Percentiles rank a stretch among this genome's conserved stretches.
Evolutionary conservation across 2,113 vertebrate species (phyloP).

Genomic region (Periophthalmus modestus): DNA sequence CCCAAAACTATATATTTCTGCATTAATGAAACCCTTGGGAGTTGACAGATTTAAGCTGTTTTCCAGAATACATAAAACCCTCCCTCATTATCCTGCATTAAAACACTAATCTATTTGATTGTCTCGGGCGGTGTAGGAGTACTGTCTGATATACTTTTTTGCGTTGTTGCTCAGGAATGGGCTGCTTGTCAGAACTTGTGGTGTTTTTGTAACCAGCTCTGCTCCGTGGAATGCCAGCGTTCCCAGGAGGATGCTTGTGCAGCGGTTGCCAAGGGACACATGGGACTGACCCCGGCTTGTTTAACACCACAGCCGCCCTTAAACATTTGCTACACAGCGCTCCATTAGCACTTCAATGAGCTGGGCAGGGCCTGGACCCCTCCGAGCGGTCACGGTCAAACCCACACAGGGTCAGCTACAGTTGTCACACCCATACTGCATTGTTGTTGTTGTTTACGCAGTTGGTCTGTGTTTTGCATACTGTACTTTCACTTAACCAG

Average conservation of each 20-base stretch:
- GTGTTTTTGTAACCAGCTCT: slow-evolving; percentile 64
- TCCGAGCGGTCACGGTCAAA: slow-evolving; percentile 20
- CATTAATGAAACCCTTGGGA: not conserved
- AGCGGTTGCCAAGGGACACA: slow-evolving; percentile 54
- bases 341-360: slow-evolving; percentile 47
- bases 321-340: slow-evolving; percentile 50
- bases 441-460: not conserved
- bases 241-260: slow-evolving; percentile 59
- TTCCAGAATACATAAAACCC: not conserved
- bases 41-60: slow-evolving; percentile 6
- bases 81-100: slow-evolving; percentile 1
- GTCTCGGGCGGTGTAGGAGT: slow-evolving; percentile 22
- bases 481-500: not conserved
- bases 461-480: not conserved
- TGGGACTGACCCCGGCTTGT: slow-evolving; percentile 44
- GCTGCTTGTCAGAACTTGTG: slow-evolving; percentile 70
- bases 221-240: slow-evolving; percentile 63
- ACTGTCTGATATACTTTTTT: slow-evolving; percentile 35
- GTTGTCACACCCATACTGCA: not conserved
- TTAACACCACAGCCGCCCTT: slow-evolving; percentile 40
- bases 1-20: not conserved
- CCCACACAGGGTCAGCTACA: not conserved
- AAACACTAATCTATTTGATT: slow-evolving; percentile 3
- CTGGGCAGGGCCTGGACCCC: slow-evolving; percentile 13
- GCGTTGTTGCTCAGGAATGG: slow-evolving; percentile 54